Evolutionary conservation across 64 coral and sea anemone species (phyloP), one percentile per base, ranked within the genome.

Genomic region (Trachythela sp.): DNA sequence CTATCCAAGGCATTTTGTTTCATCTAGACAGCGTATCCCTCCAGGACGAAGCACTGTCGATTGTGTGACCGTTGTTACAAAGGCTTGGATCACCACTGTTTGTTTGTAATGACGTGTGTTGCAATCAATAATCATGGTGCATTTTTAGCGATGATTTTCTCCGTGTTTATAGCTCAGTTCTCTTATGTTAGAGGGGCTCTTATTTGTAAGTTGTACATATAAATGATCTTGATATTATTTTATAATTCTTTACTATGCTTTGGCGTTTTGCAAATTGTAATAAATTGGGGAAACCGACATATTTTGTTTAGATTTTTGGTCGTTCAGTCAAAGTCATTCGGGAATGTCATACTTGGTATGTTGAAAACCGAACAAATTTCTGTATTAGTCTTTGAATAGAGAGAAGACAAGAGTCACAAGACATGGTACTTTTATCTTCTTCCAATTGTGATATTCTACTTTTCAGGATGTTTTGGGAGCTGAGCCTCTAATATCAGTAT

Each of bases 21-120:
- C 24, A 64, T 67, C 11, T 84, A 95, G 94, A 92, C 92, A 88
- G 91, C 92, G 8, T 89, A 90, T 84, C 88, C 83, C 34, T 54
- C 88, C 38, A 84, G 92, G 22, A 86, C 87, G 14, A 99, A 99
- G 49, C 96, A 99, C 48, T 99, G 96, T 49, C 88, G 89, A 22
- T 87, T 99, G 1, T 99, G 96, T 84, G 85, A 93, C 15, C 40
- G 10, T 18, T 99, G 96, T 32, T 45, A 95, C 48, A 36, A 91
- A 50, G 90, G 88, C 36, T 87, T 94, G 42, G 96, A 99, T 51
- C 96, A 99, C 68, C 96, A 99, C 60, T 99, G 96, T 83, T 56
- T 99, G 64, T 99, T 99, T 85, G 84, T 99, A 24, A 94, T 91
- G 91, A 43, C 87, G 31, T 99, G 96, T 48, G 90, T 99, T 64